A percentile compares a stretch with the other conserved stretches of the same genome.
Evolutionary conservation across 2,797 vertebrate genomes (phyloP).

Genomic region (Schizopygopsis malacanthus): DNA sequence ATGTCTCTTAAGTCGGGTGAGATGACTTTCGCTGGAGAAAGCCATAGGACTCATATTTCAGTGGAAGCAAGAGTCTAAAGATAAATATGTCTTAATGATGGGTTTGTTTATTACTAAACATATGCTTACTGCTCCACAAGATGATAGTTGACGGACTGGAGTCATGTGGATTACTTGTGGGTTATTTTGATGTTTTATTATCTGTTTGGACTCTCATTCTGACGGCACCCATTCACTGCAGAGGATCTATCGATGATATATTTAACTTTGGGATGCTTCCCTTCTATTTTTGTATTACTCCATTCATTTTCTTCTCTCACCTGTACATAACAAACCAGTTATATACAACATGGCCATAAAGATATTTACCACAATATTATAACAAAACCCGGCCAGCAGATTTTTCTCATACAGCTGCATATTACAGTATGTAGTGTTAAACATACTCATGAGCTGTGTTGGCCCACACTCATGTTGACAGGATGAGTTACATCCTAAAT

Average conservation of each 20-base stretch:
- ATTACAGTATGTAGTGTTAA: not conserved
- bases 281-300: not conserved
- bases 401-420: not conserved
- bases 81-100: not conserved
- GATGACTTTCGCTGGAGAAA: not conserved
- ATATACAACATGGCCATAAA: not conserved
- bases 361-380: not conserved
- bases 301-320: not conserved
- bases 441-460: conserved; percentile 41
- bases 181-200: not conserved
- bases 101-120: not conserved
- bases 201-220: not conserved
- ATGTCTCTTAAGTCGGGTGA: not conserved
- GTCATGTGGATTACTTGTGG: not conserved
- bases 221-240: not conserved
- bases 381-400: not conserved
- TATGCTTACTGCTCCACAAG: not conserved
- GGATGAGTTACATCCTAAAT: conserved; percentile 63
- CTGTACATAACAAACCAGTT: not conserved
- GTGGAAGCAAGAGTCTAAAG: not conserved
- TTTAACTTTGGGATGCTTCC: not conserved
- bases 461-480: conserved; percentile 45
- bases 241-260: not conserved
- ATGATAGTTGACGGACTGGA: not conserved
- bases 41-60: not conserved